Base-by-base conservation (phyloP, 2,888 invertebrate species). In the Uropetala carovei region DNA sequence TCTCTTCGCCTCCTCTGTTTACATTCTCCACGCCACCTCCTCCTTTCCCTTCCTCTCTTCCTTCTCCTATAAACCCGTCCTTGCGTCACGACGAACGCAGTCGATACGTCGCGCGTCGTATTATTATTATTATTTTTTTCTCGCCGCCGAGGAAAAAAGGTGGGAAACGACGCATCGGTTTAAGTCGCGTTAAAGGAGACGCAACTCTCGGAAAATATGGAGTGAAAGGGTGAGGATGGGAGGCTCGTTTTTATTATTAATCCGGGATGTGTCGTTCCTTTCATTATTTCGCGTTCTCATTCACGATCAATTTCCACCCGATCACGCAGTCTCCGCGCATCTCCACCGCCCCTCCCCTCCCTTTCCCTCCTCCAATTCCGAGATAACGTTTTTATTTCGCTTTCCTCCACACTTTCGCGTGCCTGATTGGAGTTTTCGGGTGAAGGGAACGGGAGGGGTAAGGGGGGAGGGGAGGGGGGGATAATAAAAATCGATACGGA, bases 371-470 rank as follows among this genome's bases (percentile, higher is more conserved):
- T 57, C 57, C 83, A 16, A 18, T 30, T 1, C 64, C n/a, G 10
- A 75, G 75, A 75, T 75, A 75, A 75, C 22, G 22, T 27, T 75
- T 75, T 75, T 75, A 75, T 75, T 64, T 9, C 30, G 30, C 43
- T 18, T 64, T 64, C 10, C 64, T 83, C 57, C 43, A 10, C 43
- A 18, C 89, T 86, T 60, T 86, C 59, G 86, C 60, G 86, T 57
- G 83, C 59, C 86, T 30, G 86, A 85, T 85, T 27, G 85, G 58
- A 22, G 59, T 57, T 30, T 56, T 89, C 43, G 89, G 86, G 60
- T 27, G 27, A 86, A 60, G 16, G 30, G 13, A 14, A 18, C 43
- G 30, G 10, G 60, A 60, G 8, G 16, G 64, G 68, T n/a, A 22
- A 14, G 27, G 75, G 11, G 22, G 75, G 22, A 75, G 8, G 16